These are phyloP conservation scores for Etheostoma cragini DNA, from an alignment of 2,113 vertebrate genomes.

Conservation along the genomic window DNA sequence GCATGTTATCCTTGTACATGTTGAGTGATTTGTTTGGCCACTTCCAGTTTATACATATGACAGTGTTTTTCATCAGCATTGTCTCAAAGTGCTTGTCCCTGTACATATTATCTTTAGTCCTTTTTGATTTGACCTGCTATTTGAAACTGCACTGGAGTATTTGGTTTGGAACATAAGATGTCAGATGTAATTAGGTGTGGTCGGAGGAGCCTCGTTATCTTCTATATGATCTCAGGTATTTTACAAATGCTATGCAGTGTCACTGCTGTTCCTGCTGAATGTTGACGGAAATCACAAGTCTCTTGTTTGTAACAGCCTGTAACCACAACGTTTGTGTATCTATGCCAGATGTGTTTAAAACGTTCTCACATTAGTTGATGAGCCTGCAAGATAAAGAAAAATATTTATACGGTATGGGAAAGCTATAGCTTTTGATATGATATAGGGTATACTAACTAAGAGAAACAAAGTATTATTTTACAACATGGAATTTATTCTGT, in stretches of 20 bases:
- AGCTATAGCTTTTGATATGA: no score
- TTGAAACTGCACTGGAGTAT: neutral
- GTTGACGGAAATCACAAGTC: neutral
- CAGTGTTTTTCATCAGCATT: neutral
- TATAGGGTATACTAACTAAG: no score
- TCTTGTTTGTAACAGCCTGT: slow-evolving; percentile 4
- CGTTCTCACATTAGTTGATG: neutral
- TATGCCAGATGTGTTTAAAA: neutral
- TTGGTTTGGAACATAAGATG: neutral
- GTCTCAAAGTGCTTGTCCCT: neutral
- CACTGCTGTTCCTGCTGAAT: neutral
- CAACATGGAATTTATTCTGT: neutral
- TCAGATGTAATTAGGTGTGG: neutral
- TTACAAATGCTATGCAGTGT: neutral
- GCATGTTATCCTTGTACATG: neutral
- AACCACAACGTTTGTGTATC: slow-evolving; percentile 17
- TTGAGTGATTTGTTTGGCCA: neutral
- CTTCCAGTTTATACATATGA: neutral
- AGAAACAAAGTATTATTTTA: neutral
- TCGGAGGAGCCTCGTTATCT: neutral
- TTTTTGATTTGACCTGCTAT: neutral
- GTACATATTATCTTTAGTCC: neutral
- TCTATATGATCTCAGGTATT: neutral
- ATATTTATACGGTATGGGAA: neutral
- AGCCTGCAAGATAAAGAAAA: neutral